phyloP scores from a whole-genome alignment of 2,797 vertebrate genomes.

The Scolopax bukidnonensis region DNA sequence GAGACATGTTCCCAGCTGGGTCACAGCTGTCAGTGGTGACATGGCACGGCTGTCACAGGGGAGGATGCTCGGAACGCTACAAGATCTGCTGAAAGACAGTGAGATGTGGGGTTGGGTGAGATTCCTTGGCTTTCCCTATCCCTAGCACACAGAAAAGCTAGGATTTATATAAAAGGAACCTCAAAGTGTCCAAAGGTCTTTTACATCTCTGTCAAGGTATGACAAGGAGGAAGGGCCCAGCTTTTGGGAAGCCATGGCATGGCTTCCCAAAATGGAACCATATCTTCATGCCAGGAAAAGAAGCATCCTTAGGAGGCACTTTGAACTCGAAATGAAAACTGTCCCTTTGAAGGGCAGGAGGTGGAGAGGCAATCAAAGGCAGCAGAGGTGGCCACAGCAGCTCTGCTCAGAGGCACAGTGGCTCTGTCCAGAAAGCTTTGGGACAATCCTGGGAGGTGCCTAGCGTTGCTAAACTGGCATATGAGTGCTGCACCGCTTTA shows the following conservation, averaged over 20 bases:
- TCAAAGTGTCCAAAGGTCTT: background rate
- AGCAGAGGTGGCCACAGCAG: accelerated
- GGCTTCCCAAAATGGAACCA: background rate
- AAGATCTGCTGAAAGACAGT: background rate
- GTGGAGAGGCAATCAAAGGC: slow-evolving; percentile 6
- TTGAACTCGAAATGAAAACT: background rate
- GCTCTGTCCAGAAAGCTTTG: background rate
- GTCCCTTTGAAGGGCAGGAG: background rate
- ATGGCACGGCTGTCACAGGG: background rate
- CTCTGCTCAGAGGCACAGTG: background rate
- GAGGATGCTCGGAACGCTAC: background rate
- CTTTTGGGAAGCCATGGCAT: background rate
- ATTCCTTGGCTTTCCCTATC: background rate
- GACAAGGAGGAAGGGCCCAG: background rate
- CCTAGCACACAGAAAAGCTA: background rate
- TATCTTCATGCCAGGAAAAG: background rate
- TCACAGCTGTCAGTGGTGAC: background rate
- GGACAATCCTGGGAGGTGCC: background rate
- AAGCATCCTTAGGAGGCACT: background rate
- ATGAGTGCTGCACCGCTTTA: accelerated
- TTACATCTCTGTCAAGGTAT: background rate
- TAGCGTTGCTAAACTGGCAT: background rate
- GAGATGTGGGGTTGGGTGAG: background rate
- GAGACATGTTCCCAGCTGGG: background rate
- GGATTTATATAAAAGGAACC: background rate